phyloP scores from a whole-genome alignment of 2,888 invertebrate species.

The Epirrita christyi region DNA sequence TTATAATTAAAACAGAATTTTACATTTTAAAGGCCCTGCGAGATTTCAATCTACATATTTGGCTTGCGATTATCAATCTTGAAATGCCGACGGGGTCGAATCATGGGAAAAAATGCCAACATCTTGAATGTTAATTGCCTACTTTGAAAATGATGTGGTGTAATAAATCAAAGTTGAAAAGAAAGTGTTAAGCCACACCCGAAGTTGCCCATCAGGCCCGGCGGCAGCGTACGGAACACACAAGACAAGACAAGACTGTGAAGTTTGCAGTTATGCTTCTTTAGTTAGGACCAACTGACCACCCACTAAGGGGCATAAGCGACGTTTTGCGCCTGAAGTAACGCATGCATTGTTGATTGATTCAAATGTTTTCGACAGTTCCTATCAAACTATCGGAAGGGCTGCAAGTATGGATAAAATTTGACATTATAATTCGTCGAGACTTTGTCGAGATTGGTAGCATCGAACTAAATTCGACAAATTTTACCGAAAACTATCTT shows the following conservation, averaged over 20 bases:
- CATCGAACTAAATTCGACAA: too few species aligned
- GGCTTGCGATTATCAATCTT: conserved; percentile 6
- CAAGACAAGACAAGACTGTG: conserved; percentile 10
- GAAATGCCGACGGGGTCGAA: conserved; percentile 31
- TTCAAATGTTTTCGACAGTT: too few species aligned
- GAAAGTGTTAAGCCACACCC: conserved; percentile 37
- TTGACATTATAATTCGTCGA: too few species aligned
- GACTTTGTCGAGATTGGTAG: too few species aligned
- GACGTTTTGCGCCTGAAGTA: too few species aligned
- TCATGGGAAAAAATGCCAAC: conserved; percentile 37
- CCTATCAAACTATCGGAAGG: too few species aligned
- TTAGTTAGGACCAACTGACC: background rate
- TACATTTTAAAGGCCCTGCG: conserved; percentile 7
- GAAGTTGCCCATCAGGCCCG: conserved; percentile 17
- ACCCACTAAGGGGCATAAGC: too few species aligned
- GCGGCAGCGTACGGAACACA: conserved; percentile 2
- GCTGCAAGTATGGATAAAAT: too few species aligned
- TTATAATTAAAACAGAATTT: conserved; percentile 8
- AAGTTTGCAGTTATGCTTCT: conserved; percentile 27
- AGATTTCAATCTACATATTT: conserved; percentile 23
- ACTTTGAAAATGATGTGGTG: conserved; percentile 43
- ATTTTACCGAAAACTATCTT: too few species aligned
- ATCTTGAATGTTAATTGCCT: conserved; percentile 33
- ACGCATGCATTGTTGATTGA: too few species aligned
- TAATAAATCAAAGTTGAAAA: conserved; percentile 37